Evolutionary conservation across 2,113 vertebrate species (phyloP), one percentile per base, ranked within the genome.

Genomic region (Mesoclemmys tuberculata): DNA sequence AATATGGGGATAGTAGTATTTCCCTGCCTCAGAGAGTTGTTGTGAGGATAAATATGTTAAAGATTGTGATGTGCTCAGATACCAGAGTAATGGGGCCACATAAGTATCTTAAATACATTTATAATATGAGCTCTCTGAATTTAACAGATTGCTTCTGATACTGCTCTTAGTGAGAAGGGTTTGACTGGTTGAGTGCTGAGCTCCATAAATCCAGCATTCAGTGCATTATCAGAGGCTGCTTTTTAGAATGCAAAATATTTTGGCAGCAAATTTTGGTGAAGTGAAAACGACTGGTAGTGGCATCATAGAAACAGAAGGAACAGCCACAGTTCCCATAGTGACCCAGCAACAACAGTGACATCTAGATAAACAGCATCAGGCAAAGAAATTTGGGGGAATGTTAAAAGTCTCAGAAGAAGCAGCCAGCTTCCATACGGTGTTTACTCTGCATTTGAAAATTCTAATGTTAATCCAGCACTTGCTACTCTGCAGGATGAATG

Each of bases 361-460:
- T 90, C 94, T 93, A 95, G 95, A 92, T 93, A 94, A 95, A 96
- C 90, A 90, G 82, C 90, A 95, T 92, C 90, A 89, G 85, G 93
- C 93, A 87, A 90, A 95, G 94, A 97, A 90, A 89, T 95, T 97
- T 88, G 96, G 93, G 68, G 96, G 96, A 94, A 94, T 94, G 96
- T 95, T 97, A 95, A 93, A 92, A 96, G 95, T 95, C 94, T 97
- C 94, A 88, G 92, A 95, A 96, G 95, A 93, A 87, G 84, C 93
- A 95, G 88, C 58, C 46, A 84, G 93, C 89, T 96, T 92, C 92
- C 92, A 94, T 87, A 88, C 31, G 5, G 84, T 82, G n/a, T 84
- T 92, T 94, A 24, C 24, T 96, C 84, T 77, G 88, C 84, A 55
- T 92, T 90, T 95, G 85, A 85, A 97, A 96, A 90, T 93, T 90